Conservation (phyloP, 2,888 invertebrate species). For the Lottia scabra region DNA sequence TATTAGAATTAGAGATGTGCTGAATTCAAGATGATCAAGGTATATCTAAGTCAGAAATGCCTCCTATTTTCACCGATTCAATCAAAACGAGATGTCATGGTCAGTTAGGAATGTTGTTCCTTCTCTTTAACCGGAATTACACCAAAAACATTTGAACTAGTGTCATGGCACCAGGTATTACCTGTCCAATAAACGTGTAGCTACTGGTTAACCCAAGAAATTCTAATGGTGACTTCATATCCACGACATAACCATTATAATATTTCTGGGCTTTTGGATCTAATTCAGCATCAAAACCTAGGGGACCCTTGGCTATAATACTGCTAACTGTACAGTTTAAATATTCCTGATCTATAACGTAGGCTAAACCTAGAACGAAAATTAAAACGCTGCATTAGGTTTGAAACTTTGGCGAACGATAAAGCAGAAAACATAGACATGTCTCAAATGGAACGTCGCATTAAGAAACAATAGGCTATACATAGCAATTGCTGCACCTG, state of each 20-base stretch:
- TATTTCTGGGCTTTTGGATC: constrained; percentile 13
- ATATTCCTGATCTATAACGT: constrained; percentile 47
- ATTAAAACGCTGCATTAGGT: neutral
- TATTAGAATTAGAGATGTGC: no score
- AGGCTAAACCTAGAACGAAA: constrained; percentile 48
- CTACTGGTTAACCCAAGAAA: constrained; percentile 49
- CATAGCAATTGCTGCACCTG: no score
- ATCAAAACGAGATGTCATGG: no score
- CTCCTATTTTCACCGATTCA: no score
- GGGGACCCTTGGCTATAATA: constrained; percentile 28
- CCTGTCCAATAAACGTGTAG: constrained; percentile 57
- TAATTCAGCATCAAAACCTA: constrained; percentile 35
- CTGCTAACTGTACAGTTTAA: constrained; percentile 55
- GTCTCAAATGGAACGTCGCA: no score
- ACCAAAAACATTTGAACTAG: neutral
- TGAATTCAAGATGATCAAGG: no score
- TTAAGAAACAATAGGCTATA: no score
- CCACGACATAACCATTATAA: constrained; percentile 37
- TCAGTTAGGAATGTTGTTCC: no score
- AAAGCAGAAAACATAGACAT: no score
- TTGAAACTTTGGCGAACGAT: no score
- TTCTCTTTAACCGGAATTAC: no score
- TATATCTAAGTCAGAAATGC: no score
- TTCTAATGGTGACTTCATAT: constrained; percentile 51
- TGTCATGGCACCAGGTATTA: constrained; percentile 18